These are phyloP conservation scores for Rhinogobius similis DNA, from an alignment of 2,113 vertebrate species.

Conservation along the genomic window DNA sequence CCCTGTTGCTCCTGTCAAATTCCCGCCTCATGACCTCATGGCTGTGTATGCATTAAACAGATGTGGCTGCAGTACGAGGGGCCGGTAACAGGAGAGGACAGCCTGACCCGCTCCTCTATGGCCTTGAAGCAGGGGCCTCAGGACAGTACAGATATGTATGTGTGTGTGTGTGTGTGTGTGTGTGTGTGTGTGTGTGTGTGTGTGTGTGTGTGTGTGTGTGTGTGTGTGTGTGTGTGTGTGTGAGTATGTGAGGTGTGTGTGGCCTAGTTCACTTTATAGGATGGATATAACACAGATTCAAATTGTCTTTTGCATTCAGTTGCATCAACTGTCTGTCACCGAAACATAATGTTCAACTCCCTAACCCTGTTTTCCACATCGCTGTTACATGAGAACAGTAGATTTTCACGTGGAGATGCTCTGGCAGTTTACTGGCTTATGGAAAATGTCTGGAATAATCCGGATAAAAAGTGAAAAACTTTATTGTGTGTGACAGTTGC, in stretches of 20 bases:
- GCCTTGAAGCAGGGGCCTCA: constrained; percentile 71
- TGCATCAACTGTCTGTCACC: not conserved
- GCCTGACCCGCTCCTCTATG: constrained; percentile 62
- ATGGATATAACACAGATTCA: not conserved
- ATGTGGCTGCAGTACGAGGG: constrained; percentile 68
- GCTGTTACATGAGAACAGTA: constrained; percentile 38
- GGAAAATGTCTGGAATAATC: not conserved
- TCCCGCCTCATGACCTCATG: constrained; percentile 74
- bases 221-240: too few species aligned
- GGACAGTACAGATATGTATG: constrained; percentile 37
- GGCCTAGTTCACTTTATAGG: not conserved
- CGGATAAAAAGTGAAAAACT: not conserved
- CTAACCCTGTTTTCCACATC: constrained; percentile 29
- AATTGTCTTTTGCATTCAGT: not conserved
- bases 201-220: too few species aligned
- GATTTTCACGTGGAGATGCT: constrained; percentile 19
- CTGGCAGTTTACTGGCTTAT: constrained; percentile 25
- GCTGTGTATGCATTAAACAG: constrained; percentile 76
- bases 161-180: too few species aligned
- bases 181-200: too few species aligned
- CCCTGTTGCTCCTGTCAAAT: constrained; percentile 67
- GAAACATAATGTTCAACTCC: not conserved
- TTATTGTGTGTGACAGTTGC: not conserved
- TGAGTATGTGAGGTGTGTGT: constrained; percentile 26
- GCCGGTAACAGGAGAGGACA: constrained; percentile 74